These are phyloP conservation scores for Microctenopoma steveboyesi DNA, from an alignment of 2,797 vertebrate genomes.

Conservation along the genomic window DNA sequence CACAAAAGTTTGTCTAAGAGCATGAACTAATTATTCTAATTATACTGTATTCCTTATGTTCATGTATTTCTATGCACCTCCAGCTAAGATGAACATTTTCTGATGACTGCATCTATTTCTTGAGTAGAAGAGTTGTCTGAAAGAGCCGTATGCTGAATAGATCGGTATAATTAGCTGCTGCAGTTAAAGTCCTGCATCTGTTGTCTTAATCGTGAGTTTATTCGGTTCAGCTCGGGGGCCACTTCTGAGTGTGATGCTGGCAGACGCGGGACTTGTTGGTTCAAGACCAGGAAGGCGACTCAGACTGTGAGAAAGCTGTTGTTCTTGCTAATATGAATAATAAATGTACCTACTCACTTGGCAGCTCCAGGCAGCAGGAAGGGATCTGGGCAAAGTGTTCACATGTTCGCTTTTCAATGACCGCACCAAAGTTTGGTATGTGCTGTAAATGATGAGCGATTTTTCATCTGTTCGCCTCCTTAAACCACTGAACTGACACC, in stretches of 20 bases:
- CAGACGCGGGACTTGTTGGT: conserved; percentile 36
- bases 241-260: conserved; percentile 23
- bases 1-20: conserved; percentile 12
- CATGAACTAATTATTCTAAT: conserved; percentile 3
- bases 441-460: conserved; percentile 35
- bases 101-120: neutral
- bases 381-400: conserved; percentile 37
- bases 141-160: neutral
- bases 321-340: conserved; percentile 53
- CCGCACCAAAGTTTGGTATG: conserved; percentile 21
- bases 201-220: conserved; percentile 5
- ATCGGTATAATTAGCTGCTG: neutral
- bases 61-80: neutral
- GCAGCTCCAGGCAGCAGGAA: conserved; percentile 44
- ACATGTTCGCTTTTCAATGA: conserved; percentile 20
- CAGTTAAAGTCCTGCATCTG: conserved; percentile 2
- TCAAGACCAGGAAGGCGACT: conserved; percentile 33
- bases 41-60: neutral
- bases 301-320: conserved; percentile 45
- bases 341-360: conserved; percentile 54
- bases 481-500: conserved; percentile 19
- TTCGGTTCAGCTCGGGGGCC: conserved; percentile 23
- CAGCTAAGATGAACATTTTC: neutral
- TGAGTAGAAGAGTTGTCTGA: neutral
- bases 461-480: conserved; percentile 21